Evolutionary conservation across 2,797 vertebrate species (phyloP).

Genomic region (Chanos chanos): DNA sequence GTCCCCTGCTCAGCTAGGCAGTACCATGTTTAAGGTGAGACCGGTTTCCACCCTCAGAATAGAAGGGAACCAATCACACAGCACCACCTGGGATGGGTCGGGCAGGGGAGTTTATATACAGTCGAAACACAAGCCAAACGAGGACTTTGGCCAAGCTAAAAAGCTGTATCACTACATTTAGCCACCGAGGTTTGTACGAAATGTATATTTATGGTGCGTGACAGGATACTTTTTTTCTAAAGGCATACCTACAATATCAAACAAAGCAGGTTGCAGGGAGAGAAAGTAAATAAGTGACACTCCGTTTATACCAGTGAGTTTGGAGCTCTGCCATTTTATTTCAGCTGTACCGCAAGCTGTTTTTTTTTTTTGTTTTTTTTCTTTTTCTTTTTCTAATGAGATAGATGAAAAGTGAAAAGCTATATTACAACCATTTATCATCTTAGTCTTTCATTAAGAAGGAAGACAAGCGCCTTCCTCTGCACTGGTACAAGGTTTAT

Average conservation of each 20-base stretch:
- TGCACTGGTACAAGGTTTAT: conserved; percentile 34
- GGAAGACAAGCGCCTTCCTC: conserved; percentile 20
- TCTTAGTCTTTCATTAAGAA: conserved; percentile 66
- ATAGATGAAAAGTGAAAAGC: conserved; percentile 71
- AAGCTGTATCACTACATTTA: too few relatives aligned
- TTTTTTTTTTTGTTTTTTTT: conserved; percentile 60
- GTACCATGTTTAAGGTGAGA: conserved; percentile 94
- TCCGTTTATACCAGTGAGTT: conserved; percentile 45
- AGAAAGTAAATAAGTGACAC: conserved; percentile 52
- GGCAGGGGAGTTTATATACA: too few relatives aligned
- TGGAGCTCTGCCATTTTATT: conserved; percentile 57
- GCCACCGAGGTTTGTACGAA: too few relatives aligned
- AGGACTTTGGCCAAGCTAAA: too few relatives aligned
- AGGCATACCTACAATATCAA: conserved; percentile 4
- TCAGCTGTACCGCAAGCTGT: conserved; percentile 58
- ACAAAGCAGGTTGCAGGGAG: background rate
- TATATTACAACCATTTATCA: conserved; percentile 74
- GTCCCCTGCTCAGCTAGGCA: conserved; percentile 95
- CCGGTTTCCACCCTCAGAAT: too few relatives aligned
- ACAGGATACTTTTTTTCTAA: too few relatives aligned
- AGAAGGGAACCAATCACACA: too few relatives aligned
- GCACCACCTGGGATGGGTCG: too few relatives aligned
- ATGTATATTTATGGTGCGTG: too few relatives aligned
- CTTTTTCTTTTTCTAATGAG: too few relatives aligned
- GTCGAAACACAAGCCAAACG: too few relatives aligned